Conservation (phyloP, 2,888 invertebrate genomes). For the Drosophila seclusa region DNA sequence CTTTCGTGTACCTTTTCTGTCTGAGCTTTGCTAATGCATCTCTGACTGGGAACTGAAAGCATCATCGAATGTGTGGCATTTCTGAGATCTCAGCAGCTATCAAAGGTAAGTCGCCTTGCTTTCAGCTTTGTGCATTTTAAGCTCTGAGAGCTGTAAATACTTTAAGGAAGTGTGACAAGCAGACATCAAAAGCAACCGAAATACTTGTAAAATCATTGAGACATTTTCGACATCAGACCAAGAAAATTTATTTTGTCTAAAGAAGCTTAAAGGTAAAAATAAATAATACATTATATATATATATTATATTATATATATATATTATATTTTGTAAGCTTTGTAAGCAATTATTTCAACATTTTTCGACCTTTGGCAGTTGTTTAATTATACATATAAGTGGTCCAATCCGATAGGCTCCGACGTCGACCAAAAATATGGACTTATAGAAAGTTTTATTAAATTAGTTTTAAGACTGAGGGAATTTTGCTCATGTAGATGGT, state of each 20-base stretch:
- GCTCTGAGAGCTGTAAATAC: constrained; percentile 34
- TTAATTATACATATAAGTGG: neutral
- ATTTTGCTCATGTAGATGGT: neutral
- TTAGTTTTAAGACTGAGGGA: neutral
- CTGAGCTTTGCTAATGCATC: constrained; percentile 55
- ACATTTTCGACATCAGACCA: neutral
- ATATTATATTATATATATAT: too few species aligned
- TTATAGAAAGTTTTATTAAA: too few species aligned
- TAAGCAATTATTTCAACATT: neutral
- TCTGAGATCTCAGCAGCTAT: constrained; percentile 26
- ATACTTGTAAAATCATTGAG: neutral
- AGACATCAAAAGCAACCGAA: constrained; percentile 34
- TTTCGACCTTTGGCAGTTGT: too few species aligned
- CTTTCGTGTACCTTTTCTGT: constrained; percentile 23
- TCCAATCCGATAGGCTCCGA: neutral
- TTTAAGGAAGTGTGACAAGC: constrained; percentile 5
- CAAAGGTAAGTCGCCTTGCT: constrained; percentile 25
- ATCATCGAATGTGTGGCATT: constrained; percentile 43
- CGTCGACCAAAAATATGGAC: too few species aligned
- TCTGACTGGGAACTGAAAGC: constrained; percentile 51
- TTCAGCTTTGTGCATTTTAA: constrained; percentile 21
- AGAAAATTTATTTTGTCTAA: neutral
- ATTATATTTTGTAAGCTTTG: too few species aligned
- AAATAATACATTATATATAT: neutral
- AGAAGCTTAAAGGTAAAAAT: neutral